Evolutionary conservation across 2,888 invertebrate species (phyloP).

Genomic region (Stramonita haemastoma): DNA sequence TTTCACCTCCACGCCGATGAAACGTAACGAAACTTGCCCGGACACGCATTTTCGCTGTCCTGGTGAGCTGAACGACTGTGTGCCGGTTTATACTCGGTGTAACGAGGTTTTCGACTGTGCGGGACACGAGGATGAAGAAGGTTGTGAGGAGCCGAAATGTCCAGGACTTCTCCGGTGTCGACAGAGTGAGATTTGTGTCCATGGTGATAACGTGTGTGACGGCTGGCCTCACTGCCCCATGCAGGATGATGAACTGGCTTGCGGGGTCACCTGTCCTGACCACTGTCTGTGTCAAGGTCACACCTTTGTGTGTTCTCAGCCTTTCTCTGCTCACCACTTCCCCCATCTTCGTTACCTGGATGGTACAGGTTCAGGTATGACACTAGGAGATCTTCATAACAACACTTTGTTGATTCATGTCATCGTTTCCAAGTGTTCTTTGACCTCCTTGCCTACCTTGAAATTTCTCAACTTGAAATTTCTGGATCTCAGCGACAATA

Average conservation of each 20-base stretch:
- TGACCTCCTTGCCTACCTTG: background rate
- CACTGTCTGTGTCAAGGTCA: background rate
- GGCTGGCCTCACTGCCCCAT: slow-evolving; percentile 5
- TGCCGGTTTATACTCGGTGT: background rate
- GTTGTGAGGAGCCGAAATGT: background rate
- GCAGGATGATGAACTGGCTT: background rate
- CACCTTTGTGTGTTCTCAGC: background rate
- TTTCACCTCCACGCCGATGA: background rate
- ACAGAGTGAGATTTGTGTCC: background rate
- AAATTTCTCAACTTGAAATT: background rate
- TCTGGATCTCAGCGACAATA: background rate
- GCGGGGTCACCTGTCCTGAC: background rate
- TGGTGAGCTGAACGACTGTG: background rate
- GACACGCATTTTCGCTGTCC: background rate
- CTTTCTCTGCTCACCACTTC: background rate
- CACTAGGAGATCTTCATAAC: background rate
- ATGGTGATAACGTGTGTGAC: background rate
- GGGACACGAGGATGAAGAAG: background rate
- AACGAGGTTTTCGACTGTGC: background rate
- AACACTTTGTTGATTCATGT: background rate
- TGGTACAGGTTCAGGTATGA: background rate
- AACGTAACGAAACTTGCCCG: background rate
- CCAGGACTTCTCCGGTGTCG: background rate
- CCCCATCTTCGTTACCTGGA: background rate
- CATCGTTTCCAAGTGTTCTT: background rate